Base-by-base conservation (phyloP, 2,888 invertebrate genomes). In the Danaus chrysippus region DNA sequence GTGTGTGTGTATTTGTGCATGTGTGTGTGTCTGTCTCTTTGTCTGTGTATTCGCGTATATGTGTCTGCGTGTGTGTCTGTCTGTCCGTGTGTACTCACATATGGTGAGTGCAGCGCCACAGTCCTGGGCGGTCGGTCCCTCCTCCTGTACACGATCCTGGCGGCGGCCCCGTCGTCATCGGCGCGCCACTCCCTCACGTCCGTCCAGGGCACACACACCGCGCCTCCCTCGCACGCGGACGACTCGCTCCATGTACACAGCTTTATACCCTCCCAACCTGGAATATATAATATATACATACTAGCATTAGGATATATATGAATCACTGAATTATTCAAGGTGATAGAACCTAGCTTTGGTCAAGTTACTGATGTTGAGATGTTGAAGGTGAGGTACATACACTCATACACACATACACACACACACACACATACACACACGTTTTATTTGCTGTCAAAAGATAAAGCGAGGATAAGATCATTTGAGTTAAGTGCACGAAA, bases 141-240 rank as follows among this genome's bases (percentile, higher is more conserved):
- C 0, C 76, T 66, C 42, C 94, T 93, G 86, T 98, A 98, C 72
- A 96, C 95, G 85, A 99, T 94, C 77, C 96, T 94, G 84, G 97
- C 96, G 19, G 97, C 96, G 93, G 97, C 96, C 19, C 96, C 96
- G 75, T 97, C 98, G 80, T 98, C 98, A 83, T 98, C 98, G 3
- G 95, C 93, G 78, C 96, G 95, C 95, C 96, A 98, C 76, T 95
- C 93, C 63, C 94, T 93, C 66, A 98, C 94, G 71, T 93, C 93
- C 67, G 94, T 93, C 98, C 98, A 98, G 57, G 93, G 92, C 75
- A 98, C 94, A 76, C 96, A 95, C 64, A 96, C 95, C 93, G 93
- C 92, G 95, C 95, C 70, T 52, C 60, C 64, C 10, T 54, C 95
- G 72, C 94, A 54, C 34, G 94, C 93, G 68, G 94, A 93, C 58